Evolutionary conservation across 2,113 vertebrate species (phyloP).

Genomic region (Alces alces): DNA sequence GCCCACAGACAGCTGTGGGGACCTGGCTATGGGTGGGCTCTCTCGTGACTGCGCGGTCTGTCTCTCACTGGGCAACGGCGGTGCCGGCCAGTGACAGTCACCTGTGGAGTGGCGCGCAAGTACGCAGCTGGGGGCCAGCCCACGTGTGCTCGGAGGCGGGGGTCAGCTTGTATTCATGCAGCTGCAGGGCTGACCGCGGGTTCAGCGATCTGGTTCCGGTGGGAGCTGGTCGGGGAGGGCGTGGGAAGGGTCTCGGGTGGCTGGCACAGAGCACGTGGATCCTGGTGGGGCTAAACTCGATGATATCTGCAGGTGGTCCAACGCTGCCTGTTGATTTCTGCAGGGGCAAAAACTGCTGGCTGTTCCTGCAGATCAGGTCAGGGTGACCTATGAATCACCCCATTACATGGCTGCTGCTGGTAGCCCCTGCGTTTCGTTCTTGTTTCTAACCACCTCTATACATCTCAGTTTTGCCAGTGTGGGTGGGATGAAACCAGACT

Average conservation of each 20-base stretch:
- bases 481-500: background rate
- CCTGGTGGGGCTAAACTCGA: background rate
- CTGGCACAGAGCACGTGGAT: background rate
- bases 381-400: background rate
- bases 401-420: rapidly evolving
- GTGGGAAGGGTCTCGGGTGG: background rate
- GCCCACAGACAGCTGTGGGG: background rate
- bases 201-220: background rate
- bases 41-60: background rate
- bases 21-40: rapidly evolving
- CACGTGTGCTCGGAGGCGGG: rapidly evolving
- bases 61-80: background rate
- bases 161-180: background rate
- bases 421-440: background rate
- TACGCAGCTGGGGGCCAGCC: background rate
- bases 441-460: background rate
- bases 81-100: background rate
- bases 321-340: background rate
- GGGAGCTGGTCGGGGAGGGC: background rate
- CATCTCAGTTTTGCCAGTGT: background rate
- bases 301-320: background rate
- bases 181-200: background rate
- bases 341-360: background rate
- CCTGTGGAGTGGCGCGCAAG: rapidly evolving
- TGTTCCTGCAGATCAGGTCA: background rate